These are phyloP conservation scores for Lepisosteus oculatus DNA, from an alignment of 2,113 vertebrate species.

Conservation along the genomic window DNA sequence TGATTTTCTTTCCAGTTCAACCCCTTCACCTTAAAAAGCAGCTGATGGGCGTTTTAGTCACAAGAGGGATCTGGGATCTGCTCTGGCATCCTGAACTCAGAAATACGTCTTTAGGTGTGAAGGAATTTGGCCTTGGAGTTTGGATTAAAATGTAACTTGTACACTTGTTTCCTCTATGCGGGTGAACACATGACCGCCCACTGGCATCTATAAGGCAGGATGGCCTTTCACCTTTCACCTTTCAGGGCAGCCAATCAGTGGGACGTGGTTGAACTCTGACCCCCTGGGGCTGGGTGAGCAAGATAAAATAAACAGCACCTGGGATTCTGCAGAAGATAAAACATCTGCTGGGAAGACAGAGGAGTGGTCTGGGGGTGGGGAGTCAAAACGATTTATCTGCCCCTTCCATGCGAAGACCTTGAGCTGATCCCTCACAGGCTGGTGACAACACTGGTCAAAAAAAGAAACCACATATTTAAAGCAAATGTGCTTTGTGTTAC, in stretches of 20 bases:
- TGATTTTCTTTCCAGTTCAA: too few relatives aligned
- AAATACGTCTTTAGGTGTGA: slow-evolving; percentile 35
- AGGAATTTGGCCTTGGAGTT: slow-evolving; percentile 55
- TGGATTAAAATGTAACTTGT: slow-evolving; percentile 62
- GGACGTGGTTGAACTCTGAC: slow-evolving; percentile 63
- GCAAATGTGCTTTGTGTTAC: too few relatives aligned
- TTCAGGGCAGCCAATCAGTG: slow-evolving; percentile 52
- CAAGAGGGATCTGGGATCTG: slow-evolving; percentile 33
- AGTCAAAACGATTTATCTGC: too few relatives aligned
- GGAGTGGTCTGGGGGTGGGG: not conserved
- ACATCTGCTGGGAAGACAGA: slow-evolving; percentile 60
- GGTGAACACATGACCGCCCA: slow-evolving; percentile 46
- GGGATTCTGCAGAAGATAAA: slow-evolving; percentile 53
- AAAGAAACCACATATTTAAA: too few relatives aligned
- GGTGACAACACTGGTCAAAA: too few relatives aligned
- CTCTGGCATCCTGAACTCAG: slow-evolving; percentile 19
- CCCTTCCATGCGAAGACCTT: too few relatives aligned
- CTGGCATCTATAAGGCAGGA: slow-evolving; percentile 49
- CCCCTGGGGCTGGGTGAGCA: slow-evolving; percentile 51
- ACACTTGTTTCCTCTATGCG: slow-evolving; percentile 24
- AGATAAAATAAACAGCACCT: slow-evolving; percentile 60
- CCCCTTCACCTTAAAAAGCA: too few relatives aligned
- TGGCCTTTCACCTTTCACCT: slow-evolving; percentile 63
- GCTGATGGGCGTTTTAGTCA: too few relatives aligned
- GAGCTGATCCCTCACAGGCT: too few relatives aligned